Conservation (phyloP, 2,888 invertebrate species). For the Epirrhoe tristata region DNA sequence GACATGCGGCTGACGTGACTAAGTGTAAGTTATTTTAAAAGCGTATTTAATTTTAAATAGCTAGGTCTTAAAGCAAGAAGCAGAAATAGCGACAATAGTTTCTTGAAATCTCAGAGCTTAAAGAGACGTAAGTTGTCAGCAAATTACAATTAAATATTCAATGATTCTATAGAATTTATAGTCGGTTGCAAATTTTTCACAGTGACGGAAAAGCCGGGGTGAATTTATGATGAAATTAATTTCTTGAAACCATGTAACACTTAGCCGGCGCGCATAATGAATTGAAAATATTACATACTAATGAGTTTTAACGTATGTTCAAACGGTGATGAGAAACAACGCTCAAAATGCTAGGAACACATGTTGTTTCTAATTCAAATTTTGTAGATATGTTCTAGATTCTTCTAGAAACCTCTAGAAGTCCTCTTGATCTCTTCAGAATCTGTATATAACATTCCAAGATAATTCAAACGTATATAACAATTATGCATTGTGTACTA, state of each 20-base stretch:
- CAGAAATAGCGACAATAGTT: background rate
- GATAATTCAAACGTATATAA: too few species aligned
- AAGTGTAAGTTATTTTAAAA: too few species aligned
- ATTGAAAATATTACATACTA: background rate
- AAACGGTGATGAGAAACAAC: background rate
- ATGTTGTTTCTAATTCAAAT: background rate
- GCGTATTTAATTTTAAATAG: too few species aligned
- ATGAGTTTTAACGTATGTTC: background rate
- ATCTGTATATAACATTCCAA: too few species aligned
- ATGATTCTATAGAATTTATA: conserved; percentile 9
- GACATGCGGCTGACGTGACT: too few species aligned
- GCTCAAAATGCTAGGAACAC: background rate
- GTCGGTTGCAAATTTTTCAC: conserved; percentile 7
- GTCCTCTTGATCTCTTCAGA: too few species aligned
- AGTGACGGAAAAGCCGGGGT: conserved; percentile 13
- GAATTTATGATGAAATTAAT: conserved; percentile 10
- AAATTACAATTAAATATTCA: conserved; percentile 23
- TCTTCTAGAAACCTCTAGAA: too few species aligned
- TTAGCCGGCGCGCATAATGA: background rate
- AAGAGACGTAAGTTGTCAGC: conserved; percentile 7
- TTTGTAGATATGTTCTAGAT: too few species aligned
- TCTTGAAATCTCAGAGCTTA: background rate
- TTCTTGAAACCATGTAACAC: conserved; percentile 10
- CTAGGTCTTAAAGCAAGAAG: too few species aligned
- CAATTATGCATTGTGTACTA: too few species aligned